Base-by-base conservation (phyloP, 2,113 vertebrate species). In the Paramormyrops kingsleyae region DNA sequence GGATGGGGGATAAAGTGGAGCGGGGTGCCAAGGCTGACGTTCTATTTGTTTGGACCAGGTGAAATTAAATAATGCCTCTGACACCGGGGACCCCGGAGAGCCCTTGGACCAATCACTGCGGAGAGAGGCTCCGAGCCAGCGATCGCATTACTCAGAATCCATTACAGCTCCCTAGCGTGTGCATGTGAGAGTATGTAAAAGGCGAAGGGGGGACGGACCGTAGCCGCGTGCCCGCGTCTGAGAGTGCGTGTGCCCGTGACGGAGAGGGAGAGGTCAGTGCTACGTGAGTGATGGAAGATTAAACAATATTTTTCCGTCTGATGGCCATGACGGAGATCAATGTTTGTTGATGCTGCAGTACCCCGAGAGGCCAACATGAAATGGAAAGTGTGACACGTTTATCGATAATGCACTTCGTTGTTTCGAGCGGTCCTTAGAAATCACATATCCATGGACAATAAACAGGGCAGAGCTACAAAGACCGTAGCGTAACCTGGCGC, bases 111-210 rank as follows among this genome's bases (percentile, higher is more conserved):
- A 89, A 39, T 56, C 85, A 44, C 91, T 89, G 89, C 92, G 88
- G 92, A 92, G 92, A 90, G 84, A 35, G 91, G 90, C 89, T 77
- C 90, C 86, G 87, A 91, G 80, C 47, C 84, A 92, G 91, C 90
- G 94, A 95, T 95, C 93, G 93, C 94, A 95, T 95, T 94, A 95
- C 93, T 94, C 93, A 94, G 92, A 94, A 94, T 93, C 95, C 95
- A 95, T 95, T 95, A 94, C 92, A 91, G 90, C 92, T 94, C 94
- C 93, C 94, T 15, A 83, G 94, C 92, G 94, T 91, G 86, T 24
- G 90, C 90, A 83, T 90, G 93, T 93, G 85, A 87, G 85, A 49
- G 85, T 46, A 87, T 87, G 85, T 31, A 19, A 62, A 74, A 92
- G 90, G 90, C 87, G 88, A 88, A 89, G 80, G 4, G 27, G 80